Base-by-base conservation (phyloP, 2,888 invertebrate genomes). In the Liopterus haemorrhoidalis region DNA sequence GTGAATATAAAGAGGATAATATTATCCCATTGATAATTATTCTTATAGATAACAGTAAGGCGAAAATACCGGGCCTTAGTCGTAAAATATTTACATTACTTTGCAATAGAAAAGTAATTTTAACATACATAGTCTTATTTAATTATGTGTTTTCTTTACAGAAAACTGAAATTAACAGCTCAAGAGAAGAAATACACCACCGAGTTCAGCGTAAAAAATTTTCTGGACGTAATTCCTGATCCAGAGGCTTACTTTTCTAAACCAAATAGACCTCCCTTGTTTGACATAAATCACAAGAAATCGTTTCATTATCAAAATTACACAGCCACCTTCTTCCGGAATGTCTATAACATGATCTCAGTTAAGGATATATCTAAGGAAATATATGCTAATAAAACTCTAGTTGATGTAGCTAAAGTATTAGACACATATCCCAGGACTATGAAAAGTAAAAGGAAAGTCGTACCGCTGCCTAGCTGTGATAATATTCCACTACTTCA, bases 221-320 rank as follows among this genome's bases (percentile, higher is more conserved):
- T 71, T 56, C 48, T 74, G 1, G 58, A 67, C 39, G 50, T 69
- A 5, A 68, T 71, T 53, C 71, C 71, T 1, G 63, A 72, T 54
- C 73, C 73, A 2, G 55, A 62, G 25, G 45, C 53, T 11, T 54
- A 60, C 49, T 64, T 70, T 57, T 49, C 57, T 11, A 53, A 61
- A 48, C 33, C 48, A 0, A 50, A 57, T 4, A 48, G 57, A 41
- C 20, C 5, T 9, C 14, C 40, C 1, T 18, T 40, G n/a, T 12
- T 9, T 5, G 6, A 30, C 11, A 5, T 8, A 3, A 36, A 28
- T 42, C n/a, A n/a, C n/a, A n/a, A n/a, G n/a, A n/a, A n/a, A n/a
- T n/a, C n/a, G n/a, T 35, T 36, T 12, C 18, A 37, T 24, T 37
- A 44, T 37, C 28, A 15, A n/a, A 20, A 37, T 21, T 44, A 44